Evolutionary conservation across 2,797 vertebrate species (phyloP).

Genomic region (Antennarius maculatus): DNA sequence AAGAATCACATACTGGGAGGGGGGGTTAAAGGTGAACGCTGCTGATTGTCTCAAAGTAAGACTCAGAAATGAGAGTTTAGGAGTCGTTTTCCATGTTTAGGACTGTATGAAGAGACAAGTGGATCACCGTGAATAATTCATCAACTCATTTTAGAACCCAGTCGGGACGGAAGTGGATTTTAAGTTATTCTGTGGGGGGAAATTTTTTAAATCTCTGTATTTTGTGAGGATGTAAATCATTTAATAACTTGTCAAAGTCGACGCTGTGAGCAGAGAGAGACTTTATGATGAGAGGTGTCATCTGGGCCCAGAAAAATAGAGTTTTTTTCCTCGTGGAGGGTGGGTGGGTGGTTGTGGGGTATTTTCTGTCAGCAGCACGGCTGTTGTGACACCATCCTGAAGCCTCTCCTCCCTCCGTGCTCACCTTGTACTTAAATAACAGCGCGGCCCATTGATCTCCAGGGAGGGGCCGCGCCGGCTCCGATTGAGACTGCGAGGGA

Average conservation of each 20-base stretch:
- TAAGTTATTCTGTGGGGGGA: slow-evolving; percentile 29
- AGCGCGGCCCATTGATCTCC: slow-evolving; percentile 68
- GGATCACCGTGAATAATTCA: slow-evolving; percentile 57
- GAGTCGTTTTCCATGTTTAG: slow-evolving; percentile 31
- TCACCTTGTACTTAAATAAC: slow-evolving; percentile 73
- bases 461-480: slow-evolving; percentile 51
- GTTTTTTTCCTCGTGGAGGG: background rate
- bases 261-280: slow-evolving; percentile 18
- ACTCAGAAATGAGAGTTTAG: slow-evolving; percentile 10
- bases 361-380: slow-evolving; percentile 32
- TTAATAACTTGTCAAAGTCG: slow-evolving; percentile 41
- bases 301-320: slow-evolving; percentile 19
- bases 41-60: slow-evolving; percentile 1
- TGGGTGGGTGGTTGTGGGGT: background rate
- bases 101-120: slow-evolving; percentile 16
- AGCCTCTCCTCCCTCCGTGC: slow-evolving; percentile 25
- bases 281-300: slow-evolving; percentile 33
- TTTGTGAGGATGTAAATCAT: slow-evolving; percentile 51
- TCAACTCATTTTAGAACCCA: slow-evolving; percentile 33
- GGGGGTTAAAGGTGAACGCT: slow-evolving; percentile 13
- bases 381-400: slow-evolving; percentile 11
- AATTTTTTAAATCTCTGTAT: slow-evolving; percentile 33
- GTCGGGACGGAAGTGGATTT: slow-evolving; percentile 28
- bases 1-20: background rate
- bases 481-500: slow-evolving; percentile 69